Conservation (phyloP, 2,888 invertebrate species). For the Drosophila subsilvestris region DNA sequence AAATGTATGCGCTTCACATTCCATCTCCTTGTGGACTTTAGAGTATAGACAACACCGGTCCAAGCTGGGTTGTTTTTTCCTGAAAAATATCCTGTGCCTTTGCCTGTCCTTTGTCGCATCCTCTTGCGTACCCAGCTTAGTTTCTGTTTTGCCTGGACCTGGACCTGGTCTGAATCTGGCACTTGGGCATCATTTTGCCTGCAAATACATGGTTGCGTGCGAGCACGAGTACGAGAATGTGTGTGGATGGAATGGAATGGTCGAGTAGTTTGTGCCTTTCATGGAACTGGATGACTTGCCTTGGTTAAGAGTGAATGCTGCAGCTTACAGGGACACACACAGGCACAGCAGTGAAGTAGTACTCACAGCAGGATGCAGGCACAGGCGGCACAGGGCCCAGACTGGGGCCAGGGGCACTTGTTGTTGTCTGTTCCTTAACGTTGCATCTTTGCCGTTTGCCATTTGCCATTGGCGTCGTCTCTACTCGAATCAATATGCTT, state of each 20-base stretch:
- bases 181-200: slow-evolving; percentile 17
- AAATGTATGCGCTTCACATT: background rate
- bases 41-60: background rate
- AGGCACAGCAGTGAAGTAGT: slow-evolving; percentile 34
- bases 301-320: slow-evolving; percentile 57
- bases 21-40: background rate
- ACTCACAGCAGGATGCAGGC: slow-evolving; percentile 64
- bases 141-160: slow-evolving; percentile 44
- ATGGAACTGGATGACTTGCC: slow-evolving; percentile 48
- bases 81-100: slow-evolving; percentile 20
- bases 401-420: slow-evolving; percentile 61
- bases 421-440: slow-evolving; percentile 48
- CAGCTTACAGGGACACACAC: slow-evolving; percentile 33
- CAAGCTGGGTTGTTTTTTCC: slow-evolving; percentile 1
- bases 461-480: slow-evolving; percentile 44
- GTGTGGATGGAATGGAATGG: slow-evolving; percentile 12
- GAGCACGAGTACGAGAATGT: background rate
- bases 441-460: slow-evolving; percentile 8
- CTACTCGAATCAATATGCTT: slow-evolving; percentile 69
- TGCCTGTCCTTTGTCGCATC: slow-evolving; percentile 29
- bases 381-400: slow-evolving; percentile 23
- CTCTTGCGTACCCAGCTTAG: slow-evolving; percentile 63
- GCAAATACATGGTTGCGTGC: slow-evolving; percentile 6
- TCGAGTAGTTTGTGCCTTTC: slow-evolving; percentile 60
- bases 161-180: slow-evolving; percentile 14